Base-by-base conservation (phyloP, 1,140 invertebrate genomes). In the Anastrepha ludens region DNA sequence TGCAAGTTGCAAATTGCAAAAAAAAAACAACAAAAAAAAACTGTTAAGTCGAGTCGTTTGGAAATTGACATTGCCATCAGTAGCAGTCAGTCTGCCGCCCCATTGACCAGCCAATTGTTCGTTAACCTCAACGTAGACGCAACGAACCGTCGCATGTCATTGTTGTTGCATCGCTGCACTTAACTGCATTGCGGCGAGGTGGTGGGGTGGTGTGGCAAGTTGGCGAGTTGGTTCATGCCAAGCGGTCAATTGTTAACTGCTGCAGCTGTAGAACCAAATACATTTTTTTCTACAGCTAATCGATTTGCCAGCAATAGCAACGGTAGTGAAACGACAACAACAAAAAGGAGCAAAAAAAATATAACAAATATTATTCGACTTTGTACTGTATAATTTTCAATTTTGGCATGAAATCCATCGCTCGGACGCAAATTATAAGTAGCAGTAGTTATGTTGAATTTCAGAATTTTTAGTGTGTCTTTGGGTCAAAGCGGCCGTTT, bases 61-160 rank as follows among this genome's bases (percentile, higher is more conserved):
- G 29, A 58, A 81, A 81, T 81, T 29, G 74, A 81, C 74, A 81
- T 41, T 7, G n/a, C 47, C 74, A 81, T 58, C 74, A 81, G n/a
- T 9, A 17, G 74, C 74, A 81, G 74, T 50, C 74, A 81, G 74
- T 81, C 74, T 81, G 47, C 74, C 74, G 74, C 74, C 74, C 74
- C 74, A 81, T 81, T 81, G 74, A 55, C 74, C 74, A 81, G 74
- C 47, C 74, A 81, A 81, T 81, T 81, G 74, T 81, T 81, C 8
- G 74, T 81, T 81, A 81, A 81, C 74, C 74, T 81, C 74, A 81
- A 81, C 17, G 74, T 47, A 55, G 47, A 20, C 7, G 74, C 74
- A 47, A n/a, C 17, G 70, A 6, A 74, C 39, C 17, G 17, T 3
- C 20, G 74, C n/a, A 81, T 81, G 47, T 81, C 47, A 81, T 81